phyloP scores from a whole-genome alignment of 2,113 vertebrate species.

The Notothenia rossii region DNA sequence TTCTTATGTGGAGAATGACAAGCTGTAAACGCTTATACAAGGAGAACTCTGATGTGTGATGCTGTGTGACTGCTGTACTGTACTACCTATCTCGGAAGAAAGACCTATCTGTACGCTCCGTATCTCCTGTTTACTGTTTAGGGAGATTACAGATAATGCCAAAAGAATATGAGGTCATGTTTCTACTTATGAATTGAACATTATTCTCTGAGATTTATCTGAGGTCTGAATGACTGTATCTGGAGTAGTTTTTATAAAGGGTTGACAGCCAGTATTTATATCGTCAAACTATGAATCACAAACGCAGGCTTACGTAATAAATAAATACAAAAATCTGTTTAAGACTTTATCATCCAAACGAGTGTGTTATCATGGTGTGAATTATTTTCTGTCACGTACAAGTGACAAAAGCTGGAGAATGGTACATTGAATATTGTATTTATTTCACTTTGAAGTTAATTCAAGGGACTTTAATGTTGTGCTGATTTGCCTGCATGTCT shows the following conservation, averaged over 20 bases:
- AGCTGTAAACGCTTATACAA: constrained; percentile 56
- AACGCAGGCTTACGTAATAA: constrained; percentile 13
- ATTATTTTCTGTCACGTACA: not conserved
- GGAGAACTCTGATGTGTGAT: constrained; percentile 36
- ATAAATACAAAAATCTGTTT: not conserved
- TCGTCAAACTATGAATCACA: constrained; percentile 17
- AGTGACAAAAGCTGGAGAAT: not conserved
- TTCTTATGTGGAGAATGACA: constrained; percentile 56
- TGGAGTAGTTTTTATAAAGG: constrained; percentile 20
- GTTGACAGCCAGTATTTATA: constrained; percentile 10
- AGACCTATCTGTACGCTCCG: constrained; percentile 24
- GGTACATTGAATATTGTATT: not conserved
- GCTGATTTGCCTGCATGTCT: too few species aligned
- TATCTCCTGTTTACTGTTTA: constrained; percentile 51
- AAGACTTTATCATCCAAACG: constrained; percentile 2
- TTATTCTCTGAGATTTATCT: constrained; percentile 45
- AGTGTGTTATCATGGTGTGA: constrained; percentile 30
- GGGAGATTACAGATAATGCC: constrained; percentile 49
- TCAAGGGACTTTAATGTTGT: too few species aligned
- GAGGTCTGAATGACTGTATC: constrained; percentile 9
- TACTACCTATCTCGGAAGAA: constrained; percentile 19
- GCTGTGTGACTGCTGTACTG: constrained; percentile 35
- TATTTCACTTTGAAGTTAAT: not conserved
- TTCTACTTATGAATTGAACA: constrained; percentile 34
- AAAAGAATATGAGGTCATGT: constrained; percentile 61